These are phyloP conservation scores for Osmerus eperlanus DNA, from an alignment of 2,113 vertebrate genomes.

Conservation along the genomic window DNA sequence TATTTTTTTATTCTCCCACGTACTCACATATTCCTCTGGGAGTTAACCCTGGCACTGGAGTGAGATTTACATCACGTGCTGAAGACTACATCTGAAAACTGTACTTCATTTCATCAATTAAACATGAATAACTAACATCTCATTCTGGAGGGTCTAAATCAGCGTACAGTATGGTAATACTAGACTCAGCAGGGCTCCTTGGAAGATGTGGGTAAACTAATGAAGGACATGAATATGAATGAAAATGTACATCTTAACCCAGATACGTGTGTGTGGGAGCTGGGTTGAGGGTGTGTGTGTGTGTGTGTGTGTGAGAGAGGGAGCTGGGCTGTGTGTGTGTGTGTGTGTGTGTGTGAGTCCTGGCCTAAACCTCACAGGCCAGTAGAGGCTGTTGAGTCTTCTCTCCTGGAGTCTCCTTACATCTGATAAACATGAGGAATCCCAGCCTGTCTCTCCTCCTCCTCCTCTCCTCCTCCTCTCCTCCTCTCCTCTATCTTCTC, in stretches of 20 bases:
- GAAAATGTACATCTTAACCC: background rate
- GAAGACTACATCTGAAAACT: background rate
- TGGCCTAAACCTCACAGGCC: too few species aligned
- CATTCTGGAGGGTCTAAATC: background rate
- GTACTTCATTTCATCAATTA: background rate
- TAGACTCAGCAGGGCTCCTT: background rate
- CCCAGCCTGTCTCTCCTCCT: background rate
- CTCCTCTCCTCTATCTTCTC: too few species aligned
- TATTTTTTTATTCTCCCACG: too few species aligned
- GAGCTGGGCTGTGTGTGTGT: too few species aligned
- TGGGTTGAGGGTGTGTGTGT: too few species aligned
- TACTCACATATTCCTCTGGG: background rate
- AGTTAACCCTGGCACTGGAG: background rate
- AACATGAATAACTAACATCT: constrained; percentile 3
- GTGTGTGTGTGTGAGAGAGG: too few species aligned
- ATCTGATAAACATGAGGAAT: too few species aligned
- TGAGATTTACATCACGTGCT: background rate
- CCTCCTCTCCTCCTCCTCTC: background rate
- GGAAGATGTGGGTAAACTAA: constrained; percentile 7
- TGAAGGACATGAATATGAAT: background rate
- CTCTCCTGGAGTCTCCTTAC: too few species aligned
- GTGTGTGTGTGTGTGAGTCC: too few species aligned
- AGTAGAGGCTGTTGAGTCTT: too few species aligned
- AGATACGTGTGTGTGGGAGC: background rate
- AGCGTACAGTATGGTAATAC: background rate